Evolutionary conservation across 2,797 vertebrate genomes (phyloP).

Genomic region (Gambusia yucatana): DNA sequence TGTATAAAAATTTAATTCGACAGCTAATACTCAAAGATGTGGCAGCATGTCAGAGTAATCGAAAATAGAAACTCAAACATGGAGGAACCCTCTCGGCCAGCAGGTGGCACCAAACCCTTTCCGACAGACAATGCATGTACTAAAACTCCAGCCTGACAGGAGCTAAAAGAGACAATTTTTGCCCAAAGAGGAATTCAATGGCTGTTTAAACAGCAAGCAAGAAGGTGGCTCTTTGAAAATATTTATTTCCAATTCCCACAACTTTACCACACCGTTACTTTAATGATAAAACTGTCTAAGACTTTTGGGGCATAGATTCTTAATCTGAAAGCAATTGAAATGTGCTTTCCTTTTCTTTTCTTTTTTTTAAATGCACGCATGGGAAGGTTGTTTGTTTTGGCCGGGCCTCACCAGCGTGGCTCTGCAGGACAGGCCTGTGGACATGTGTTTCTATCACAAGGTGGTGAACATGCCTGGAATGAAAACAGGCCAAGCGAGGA

Average conservation of each 20-base stretch:
- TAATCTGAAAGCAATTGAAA: neutral
- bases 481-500: conserved; percentile 66
- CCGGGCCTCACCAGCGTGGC: conserved; percentile 24
- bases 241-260: conserved; percentile 5
- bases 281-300: neutral
- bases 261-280: neutral
- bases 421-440: conserved; percentile 43
- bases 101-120: conserved; percentile 64
- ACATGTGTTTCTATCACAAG: conserved; percentile 60
- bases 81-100: conserved; percentile 40
- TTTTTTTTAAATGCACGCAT: neutral
- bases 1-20: too few relatives aligned
- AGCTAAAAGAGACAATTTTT: conserved; percentile 38
- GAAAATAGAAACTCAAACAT: neutral
- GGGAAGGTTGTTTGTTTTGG: conserved; percentile 25
- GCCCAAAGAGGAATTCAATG: conserved; percentile 20
- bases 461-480: conserved; percentile 65
- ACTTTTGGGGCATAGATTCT: neutral
- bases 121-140: conserved; percentile 5
- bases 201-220: conserved; percentile 12
- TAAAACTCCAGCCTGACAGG: neutral
- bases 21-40: too few relatives aligned
- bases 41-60: too few relatives aligned
- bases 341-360: too few relatives aligned
- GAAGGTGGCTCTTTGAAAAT: neutral